Evolutionary conservation across 2,113 vertebrate genomes (phyloP), one percentile per base, ranked within the genome.

Genomic region (Polypterus bichir): DNA sequence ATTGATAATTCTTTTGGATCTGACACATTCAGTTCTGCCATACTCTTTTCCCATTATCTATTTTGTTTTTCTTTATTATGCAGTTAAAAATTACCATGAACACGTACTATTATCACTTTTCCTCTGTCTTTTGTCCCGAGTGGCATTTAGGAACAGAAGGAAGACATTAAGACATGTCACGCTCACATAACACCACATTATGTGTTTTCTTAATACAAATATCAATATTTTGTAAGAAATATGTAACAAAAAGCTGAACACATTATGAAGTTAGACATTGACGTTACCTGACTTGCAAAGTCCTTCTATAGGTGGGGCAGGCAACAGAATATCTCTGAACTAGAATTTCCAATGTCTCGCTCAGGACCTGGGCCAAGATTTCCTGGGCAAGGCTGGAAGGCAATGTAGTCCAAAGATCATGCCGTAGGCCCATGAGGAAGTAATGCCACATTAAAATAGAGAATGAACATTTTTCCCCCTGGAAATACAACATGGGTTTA

Each of bases 401-500:
- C 60, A 94, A 79, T 57, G 86, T 66, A 47, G 73, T 80, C 92
- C 93, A 96, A 4, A 97, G 83, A 81, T 98, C 94, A 4, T 89
- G 86, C 67, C 75, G 91, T 73, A 97, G 84, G 65, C 86, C 87
- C 71, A 81, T 86, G 82, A 88, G 89, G 83, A 97, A 97, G 76
- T 97, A 97, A 80, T 93, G 85, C 95, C 95, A 98, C 93, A 97
- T 97, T 83, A 97, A 93, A 79, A 97, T 73, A 1, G 95, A 94
- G 77, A 97, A 97, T 59, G 94, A 97, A 67, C 92, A 97, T 76
- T 93, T 87, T 78, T 97, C 94, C n/a, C 91, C 95, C 95, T 97
- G 72, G 68, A 59, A 78, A 83, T 79, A 77, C 63, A 70, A 64
- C 64, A 78, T 60, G 78, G 3, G 58, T 78, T 72, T 76, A 70